phyloP scores from a whole-genome alignment of 1,140 invertebrate species.

The Penaeus indicus region DNA sequence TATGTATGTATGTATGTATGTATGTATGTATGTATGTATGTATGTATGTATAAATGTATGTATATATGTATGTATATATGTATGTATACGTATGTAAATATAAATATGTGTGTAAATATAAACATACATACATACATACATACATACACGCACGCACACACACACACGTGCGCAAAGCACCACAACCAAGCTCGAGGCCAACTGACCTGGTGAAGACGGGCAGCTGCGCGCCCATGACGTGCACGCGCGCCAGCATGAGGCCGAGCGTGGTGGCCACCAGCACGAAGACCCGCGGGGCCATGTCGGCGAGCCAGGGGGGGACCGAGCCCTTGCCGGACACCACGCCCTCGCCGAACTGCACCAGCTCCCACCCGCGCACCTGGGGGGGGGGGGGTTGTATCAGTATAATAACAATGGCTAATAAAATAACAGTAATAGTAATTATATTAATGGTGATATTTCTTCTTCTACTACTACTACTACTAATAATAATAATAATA shows the following conservation, averaged over 20 bases:
- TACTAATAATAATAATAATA: too few relatives aligned
- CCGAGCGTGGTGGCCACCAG: slow-evolving; percentile 84
- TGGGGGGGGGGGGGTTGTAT: neutral
- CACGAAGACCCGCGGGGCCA: slow-evolving; percentile 82
- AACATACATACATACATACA: too few relatives aligned
- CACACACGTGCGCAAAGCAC: too few relatives aligned
- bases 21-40: slow-evolving; percentile 34
- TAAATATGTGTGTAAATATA: too few relatives aligned
- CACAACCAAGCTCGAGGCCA: too few relatives aligned
- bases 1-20: slow-evolving; percentile 14
- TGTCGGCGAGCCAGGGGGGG: slow-evolving; percentile 80
- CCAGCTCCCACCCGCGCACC: slow-evolving; percentile 65
- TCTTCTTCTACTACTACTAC: too few relatives aligned
- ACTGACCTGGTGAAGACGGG: slow-evolving; percentile 91
- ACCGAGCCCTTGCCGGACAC: slow-evolving; percentile 78
- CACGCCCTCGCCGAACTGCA: slow-evolving; percentile 68
- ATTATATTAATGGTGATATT: neutral
- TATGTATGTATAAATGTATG: too few relatives aligned
- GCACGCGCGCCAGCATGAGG: slow-evolving; percentile 86
- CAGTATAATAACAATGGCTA: neutral
- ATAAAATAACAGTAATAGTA: slow-evolving; percentile 31
- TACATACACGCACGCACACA: too few relatives aligned
- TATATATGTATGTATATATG: too few relatives aligned
- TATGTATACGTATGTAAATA: too few relatives aligned
- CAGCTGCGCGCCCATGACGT: slow-evolving; percentile 95